Conservation (phyloP, 2,797 vertebrate species). For the Falco concolor region DNA sequence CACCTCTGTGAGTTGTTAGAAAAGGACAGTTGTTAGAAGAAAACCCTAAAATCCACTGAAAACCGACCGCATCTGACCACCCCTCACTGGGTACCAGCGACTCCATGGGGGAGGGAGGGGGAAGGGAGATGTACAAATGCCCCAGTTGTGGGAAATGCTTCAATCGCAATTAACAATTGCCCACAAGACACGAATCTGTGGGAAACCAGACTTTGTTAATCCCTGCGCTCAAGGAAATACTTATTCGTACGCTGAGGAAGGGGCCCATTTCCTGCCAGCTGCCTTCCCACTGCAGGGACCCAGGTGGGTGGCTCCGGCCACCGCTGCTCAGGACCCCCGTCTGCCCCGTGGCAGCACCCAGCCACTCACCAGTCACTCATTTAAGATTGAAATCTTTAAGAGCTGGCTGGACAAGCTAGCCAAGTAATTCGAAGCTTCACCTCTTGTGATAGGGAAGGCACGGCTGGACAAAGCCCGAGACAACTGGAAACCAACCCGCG, state of each 20-base stretch:
- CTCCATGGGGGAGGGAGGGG: not conserved
- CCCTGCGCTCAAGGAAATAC: constrained; percentile 9
- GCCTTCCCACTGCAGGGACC: not conserved
- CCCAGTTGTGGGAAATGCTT: constrained; percentile 10
- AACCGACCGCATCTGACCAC: not conserved
- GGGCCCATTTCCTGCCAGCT: constrained; percentile 46
- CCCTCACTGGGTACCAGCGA: not conserved
- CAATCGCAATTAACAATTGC: not conserved
- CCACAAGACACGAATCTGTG: not conserved
- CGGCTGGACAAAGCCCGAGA: not conserved
- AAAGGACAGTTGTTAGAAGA: not conserved
- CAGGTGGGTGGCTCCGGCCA: not conserved
- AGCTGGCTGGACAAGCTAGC: not conserved
- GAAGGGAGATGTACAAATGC: not conserved
- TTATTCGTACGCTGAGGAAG: constrained; percentile 7
- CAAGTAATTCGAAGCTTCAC: not conserved
- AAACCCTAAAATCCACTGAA: not conserved
- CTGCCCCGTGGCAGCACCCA: not conserved
- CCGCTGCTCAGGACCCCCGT: not conserved
- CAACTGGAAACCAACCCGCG: not conserved
- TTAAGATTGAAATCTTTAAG: not conserved
- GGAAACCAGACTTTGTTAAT: constrained; percentile 14
- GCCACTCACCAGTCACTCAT: accelerated
- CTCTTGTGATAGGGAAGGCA: not conserved
- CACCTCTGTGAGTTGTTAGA: not conserved